These are phyloP conservation scores for Spinus pinus DNA, from an alignment of 2,797 vertebrate genomes.

Conservation along the genomic window DNA sequence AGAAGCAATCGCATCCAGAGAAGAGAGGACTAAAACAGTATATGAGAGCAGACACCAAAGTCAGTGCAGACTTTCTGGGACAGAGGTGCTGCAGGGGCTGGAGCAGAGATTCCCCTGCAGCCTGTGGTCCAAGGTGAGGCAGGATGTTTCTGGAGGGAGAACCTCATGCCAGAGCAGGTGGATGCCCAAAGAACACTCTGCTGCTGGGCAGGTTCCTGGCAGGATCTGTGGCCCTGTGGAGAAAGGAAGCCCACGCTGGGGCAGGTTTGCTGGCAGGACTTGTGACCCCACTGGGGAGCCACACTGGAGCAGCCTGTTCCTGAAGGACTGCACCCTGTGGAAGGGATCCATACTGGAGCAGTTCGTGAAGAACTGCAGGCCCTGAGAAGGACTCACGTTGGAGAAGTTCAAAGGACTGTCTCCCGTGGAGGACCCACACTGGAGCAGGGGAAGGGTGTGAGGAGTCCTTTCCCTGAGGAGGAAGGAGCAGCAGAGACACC, in stretches of 20 bases:
- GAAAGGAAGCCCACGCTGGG: background rate
- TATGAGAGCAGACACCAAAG: background rate
- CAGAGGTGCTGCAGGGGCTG: background rate
- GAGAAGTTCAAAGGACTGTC: background rate
- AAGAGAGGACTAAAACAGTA: background rate
- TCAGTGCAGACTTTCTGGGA: background rate
- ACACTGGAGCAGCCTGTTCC: background rate
- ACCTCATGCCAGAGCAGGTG: background rate
- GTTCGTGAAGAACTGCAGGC: background rate
- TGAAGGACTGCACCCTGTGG: too few species aligned
- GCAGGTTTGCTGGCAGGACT: background rate
- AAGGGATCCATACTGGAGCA: background rate
- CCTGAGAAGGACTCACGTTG: background rate
- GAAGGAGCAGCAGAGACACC: background rate
- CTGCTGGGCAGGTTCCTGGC: background rate
- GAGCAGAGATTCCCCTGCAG: background rate
- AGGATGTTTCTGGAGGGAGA: background rate
- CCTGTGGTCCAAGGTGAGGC: rapidly evolving
- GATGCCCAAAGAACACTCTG: background rate
- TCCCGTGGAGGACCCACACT: background rate
- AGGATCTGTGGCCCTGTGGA: background rate
- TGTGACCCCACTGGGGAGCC: background rate
- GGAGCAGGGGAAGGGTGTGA: background rate
- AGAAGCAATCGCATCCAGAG: background rate
- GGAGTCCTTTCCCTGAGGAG: background rate